phyloP scores from a whole-genome alignment of 1,140 invertebrate genomes.

The Paraescarpia echinospica region DNA sequence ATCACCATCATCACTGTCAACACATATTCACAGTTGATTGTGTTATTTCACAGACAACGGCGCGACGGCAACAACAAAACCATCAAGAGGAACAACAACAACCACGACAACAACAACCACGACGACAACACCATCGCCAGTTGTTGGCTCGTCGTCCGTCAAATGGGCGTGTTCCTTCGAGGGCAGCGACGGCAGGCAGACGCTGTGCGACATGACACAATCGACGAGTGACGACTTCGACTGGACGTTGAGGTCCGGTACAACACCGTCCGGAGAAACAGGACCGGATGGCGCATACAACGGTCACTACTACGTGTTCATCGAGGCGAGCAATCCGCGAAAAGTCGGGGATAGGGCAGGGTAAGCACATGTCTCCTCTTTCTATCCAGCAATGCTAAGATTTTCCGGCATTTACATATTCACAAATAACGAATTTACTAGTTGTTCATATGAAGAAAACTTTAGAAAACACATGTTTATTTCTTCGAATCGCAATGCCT shows the following conservation, averaged over 20 bases:
- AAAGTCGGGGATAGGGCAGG: conserved; percentile 32
- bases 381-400: neutral
- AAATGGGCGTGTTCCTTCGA: conserved; percentile 24
- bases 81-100: neutral
- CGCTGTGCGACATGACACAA: conserved; percentile 24
- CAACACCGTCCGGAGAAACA: conserved; percentile 29
- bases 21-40: neutral
- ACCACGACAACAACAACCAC: neutral
- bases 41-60: neutral
- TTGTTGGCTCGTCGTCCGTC: neutral
- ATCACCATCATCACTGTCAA: neutral
- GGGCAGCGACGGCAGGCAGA: neutral
- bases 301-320: conserved; percentile 49
- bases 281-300: conserved; percentile 33
- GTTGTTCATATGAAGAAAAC: neutral
- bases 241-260: conserved; percentile 16
- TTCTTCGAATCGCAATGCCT: neutral
- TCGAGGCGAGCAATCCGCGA: conserved; percentile 46
- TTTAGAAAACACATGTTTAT: neutral
- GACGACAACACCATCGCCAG: neutral
- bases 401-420: neutral
- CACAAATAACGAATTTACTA: neutral
- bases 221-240: conserved; percentile 21
- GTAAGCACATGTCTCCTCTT: conserved; percentile 4
- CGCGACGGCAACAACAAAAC: neutral